Evolutionary conservation across 1,140 invertebrate genomes (phyloP).

Genomic region (Apis cerana): DNA sequence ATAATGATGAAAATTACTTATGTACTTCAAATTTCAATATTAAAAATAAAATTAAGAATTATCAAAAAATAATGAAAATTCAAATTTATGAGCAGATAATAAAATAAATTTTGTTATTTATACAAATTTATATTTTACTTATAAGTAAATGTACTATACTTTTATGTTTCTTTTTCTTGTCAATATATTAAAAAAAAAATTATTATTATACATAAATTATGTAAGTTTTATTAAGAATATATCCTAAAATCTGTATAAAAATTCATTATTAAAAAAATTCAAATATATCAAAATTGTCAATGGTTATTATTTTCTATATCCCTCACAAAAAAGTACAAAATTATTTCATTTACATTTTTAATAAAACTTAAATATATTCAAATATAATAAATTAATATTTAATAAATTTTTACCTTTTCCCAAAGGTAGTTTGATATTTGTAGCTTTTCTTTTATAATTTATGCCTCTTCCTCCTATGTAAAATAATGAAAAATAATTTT

Average conservation of each 20-base stretch:
- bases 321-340: background rate
- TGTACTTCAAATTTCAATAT: background rate
- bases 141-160: background rate
- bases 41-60: background rate
- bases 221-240: background rate
- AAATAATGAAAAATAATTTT: no score
- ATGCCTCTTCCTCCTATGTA: background rate
- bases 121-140: background rate
- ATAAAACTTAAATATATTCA: background rate
- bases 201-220: background rate
- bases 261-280: background rate
- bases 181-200: background rate
- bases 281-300: background rate
- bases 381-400: background rate
- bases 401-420: background rate
- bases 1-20: no score
- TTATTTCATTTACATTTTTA: no score
- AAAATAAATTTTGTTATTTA: background rate
- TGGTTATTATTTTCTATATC: background rate
- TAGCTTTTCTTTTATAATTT: background rate
- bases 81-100: background rate
- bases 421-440: background rate
- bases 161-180: background rate
- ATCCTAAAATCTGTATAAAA: background rate
- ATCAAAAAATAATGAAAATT: background rate